These are phyloP conservation scores for Drepanosiphum platanoidis DNA, from an alignment of 2,888 invertebrate species.

Conservation along the genomic window DNA sequence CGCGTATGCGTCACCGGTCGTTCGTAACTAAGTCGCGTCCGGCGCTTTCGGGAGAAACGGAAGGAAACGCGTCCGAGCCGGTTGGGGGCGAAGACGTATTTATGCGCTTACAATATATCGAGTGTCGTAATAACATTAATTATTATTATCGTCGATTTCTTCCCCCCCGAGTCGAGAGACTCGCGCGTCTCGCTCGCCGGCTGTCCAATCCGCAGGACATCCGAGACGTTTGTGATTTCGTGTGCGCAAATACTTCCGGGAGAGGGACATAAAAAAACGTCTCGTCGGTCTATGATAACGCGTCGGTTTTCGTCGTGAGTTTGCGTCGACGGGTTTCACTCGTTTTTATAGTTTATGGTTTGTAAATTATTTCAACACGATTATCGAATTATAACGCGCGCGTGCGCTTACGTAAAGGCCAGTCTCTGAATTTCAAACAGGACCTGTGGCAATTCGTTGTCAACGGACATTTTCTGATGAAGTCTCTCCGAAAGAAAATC, in stretches of 20 bases:
- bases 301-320: background rate
- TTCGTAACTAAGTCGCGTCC: background rate
- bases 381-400: too few species aligned
- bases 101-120: background rate
- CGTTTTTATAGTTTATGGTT: background rate
- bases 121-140: background rate
- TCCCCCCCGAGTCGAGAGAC: background rate
- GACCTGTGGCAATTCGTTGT: too few species aligned
- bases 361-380: too few species aligned
- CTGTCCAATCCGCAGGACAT: background rate
- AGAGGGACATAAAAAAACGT: too few species aligned
- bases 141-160: too few species aligned
- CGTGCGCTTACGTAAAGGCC: too few species aligned
- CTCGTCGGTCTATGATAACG: background rate
- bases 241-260: background rate
- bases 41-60: background rate
- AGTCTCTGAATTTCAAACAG: too few species aligned
- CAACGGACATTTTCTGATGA: too few species aligned
- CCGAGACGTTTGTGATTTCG: background rate
- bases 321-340: background rate
- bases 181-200: background rate
- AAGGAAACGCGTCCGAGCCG: conserved; percentile 17
- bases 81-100: background rate
- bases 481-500: too few species aligned
- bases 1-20: background rate